A percentile compares a stretch with the other conserved stretches of the same genome.
Evolutionary conservation across 2,888 invertebrate genomes (phyloP).

Genomic region (Drosophila emarginata): DNA sequence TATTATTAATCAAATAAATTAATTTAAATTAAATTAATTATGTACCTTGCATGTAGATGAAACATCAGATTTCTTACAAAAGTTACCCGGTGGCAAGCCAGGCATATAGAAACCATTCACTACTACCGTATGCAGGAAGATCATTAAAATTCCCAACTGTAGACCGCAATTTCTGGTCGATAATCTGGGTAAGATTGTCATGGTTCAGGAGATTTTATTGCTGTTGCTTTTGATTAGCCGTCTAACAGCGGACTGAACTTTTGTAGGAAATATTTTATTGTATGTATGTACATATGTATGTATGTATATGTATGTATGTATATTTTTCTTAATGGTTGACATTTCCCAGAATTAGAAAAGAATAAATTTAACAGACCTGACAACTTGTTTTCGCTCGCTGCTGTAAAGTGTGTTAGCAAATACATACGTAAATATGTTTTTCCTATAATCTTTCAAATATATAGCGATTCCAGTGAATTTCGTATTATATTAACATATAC

Average conservation of each 20-base stretch:
- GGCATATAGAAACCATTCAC: slow-evolving; percentile 92
- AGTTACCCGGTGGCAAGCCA: slow-evolving; percentile 98
- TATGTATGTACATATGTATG: slow-evolving; percentile 7
- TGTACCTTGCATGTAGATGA: slow-evolving; percentile 93
- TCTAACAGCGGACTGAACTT: slow-evolving; percentile 1
- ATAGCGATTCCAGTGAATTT: too few species aligned
- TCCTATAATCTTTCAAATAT: too few species aligned
- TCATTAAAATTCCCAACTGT: slow-evolving; percentile 30
- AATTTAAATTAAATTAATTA: too few species aligned
- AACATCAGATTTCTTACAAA: slow-evolving; percentile 90
- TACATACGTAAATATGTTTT: too few species aligned
- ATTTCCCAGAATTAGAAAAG: slow-evolving; percentile 1
- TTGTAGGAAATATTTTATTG: background rate
- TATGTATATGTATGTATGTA: too few species aligned
- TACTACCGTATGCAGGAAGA: slow-evolving; percentile 29
- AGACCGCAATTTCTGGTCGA: slow-evolving; percentile 21
- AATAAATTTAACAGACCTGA: background rate
- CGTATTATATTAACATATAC: too few species aligned
- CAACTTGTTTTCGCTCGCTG: background rate
- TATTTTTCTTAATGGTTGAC: too few species aligned
- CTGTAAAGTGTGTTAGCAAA: too few species aligned
- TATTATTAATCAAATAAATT: slow-evolving; percentile 26
- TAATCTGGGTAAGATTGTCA: slow-evolving; percentile 19
- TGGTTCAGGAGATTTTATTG: slow-evolving; percentile 9
- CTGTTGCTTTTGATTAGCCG: background rate